Evolutionary conservation across 2,888 invertebrate genomes (phyloP), one percentile per base, ranked within the genome.

Genomic region (Odontomyia ornata): DNA sequence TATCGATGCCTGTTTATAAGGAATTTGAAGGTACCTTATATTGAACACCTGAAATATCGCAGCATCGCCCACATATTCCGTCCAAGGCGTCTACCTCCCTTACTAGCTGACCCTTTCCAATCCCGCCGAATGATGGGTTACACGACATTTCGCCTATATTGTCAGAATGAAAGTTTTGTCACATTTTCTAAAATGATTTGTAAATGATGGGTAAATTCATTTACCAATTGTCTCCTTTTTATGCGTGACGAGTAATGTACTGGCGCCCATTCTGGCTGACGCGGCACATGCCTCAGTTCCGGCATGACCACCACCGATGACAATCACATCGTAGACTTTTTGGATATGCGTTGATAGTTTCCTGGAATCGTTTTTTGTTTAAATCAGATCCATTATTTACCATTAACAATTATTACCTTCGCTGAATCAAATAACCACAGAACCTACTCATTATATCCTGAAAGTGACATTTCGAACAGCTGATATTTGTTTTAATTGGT

Each of bases 101-200:
- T 90, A 96, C 93, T 72, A 96, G 87, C 84, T 96, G 95, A 0
- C 95, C 96, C 86, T 97, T 97, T 0, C 96, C 96, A 81, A 97
- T 94, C 7, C 96, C 96, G 28, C 96, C 96, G 87, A 97, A 97
- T 0, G 95, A 94, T 23, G 97, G 96, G 87, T 97, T 97, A 83
- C 97, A 96, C 0, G 95, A 95, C 96, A 97, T 97, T 87, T 95
- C 95, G 30, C 95, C 93, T 93, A 80, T n/a, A n/a, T n/a, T n/a
- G n/a, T n/a, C n/a, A n/a, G n/a, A n/a, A n/a, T n/a, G n/a, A n/a
- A 36, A 36, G 36, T 36, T 36, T 9, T 36, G 36, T 36, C n/a
- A n/a, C n/a, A n/a, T n/a, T n/a, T n/a, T n/a, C n/a, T n/a, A n/a
- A n/a, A n/a, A n/a, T n/a, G n/a, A n/a, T n/a, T n/a, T n/a, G n/a